phyloP scores from a whole-genome alignment of 2,797 vertebrate species.

The Malacoraja senta region DNA sequence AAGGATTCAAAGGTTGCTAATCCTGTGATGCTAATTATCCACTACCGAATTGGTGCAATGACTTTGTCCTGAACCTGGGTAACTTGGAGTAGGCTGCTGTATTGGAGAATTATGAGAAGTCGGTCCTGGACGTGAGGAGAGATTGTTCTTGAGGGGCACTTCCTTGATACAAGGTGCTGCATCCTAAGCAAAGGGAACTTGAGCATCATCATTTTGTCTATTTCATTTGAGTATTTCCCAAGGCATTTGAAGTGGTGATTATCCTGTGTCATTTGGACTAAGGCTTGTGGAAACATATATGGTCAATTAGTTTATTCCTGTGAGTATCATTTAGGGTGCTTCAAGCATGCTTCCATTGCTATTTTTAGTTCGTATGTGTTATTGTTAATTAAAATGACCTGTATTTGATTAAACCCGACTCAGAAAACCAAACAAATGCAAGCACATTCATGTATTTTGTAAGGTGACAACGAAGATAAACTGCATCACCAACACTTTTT shows the following conservation, averaged over 20 bases:
- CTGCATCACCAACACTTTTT: neutral
- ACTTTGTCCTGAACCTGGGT: slow-evolving; percentile 25
- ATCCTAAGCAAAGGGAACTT: slow-evolving; percentile 3
- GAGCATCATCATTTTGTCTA: neutral
- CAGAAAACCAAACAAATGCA: no score
- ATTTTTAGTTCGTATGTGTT: neutral
- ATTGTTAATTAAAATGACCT: neutral
- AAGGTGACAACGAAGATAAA: neutral
- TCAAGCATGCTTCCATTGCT: neutral
- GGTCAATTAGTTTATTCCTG: neutral
- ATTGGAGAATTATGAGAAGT: neutral
- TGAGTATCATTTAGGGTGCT: neutral
- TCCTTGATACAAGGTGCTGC: slow-evolving; percentile 22
- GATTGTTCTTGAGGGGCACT: slow-evolving; percentile 15
- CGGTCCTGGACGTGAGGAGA: neutral
- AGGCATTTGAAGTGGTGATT: slow-evolving; percentile 8
- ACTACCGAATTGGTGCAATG: slow-evolving; percentile 5
- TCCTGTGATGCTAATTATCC: slow-evolving; percentile 11
- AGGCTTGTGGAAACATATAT: neutral
- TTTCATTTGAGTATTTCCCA: neutral
- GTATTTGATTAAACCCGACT: neutral
- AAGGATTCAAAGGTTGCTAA: slow-evolving; percentile 21
- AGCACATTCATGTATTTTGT: neutral
- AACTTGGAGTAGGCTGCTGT: neutral
- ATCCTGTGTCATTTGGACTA: neutral